A percentile compares a stretch with the other conserved stretches of the same genome.
phyloP scores from a whole-genome alignment of 1,140 invertebrate species.

The Drosophila malerkotliana region DNA sequence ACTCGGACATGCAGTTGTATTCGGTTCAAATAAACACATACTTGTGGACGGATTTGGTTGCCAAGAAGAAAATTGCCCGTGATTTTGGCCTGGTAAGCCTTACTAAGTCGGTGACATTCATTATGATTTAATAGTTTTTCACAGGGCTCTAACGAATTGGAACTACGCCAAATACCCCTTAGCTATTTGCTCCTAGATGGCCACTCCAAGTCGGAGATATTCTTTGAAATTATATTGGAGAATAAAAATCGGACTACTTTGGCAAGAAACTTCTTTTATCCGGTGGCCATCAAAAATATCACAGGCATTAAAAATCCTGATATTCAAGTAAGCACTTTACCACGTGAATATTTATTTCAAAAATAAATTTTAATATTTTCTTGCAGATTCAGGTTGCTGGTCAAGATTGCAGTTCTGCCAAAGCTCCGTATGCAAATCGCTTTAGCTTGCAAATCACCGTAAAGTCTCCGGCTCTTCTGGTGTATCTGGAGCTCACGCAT shows the following conservation, averaged over 20 bases:
- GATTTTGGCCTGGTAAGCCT: slow-evolving; percentile 51
- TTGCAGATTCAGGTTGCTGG: slow-evolving; percentile 46
- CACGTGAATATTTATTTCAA: not conserved
- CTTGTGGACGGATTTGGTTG: slow-evolving; percentile 62
- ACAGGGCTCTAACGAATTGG: slow-evolving; percentile 41
- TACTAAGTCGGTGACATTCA: not conserved
- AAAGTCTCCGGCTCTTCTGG: slow-evolving; percentile 63
- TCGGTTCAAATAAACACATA: slow-evolving; percentile 59
- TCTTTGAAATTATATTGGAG: slow-evolving; percentile 53
- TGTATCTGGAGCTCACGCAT: slow-evolving; percentile 77
- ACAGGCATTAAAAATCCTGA: slow-evolving; percentile 52
- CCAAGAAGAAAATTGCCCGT: slow-evolving; percentile 46
- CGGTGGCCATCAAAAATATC: slow-evolving; percentile 61
- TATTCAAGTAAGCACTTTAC: slow-evolving; percentile 19
- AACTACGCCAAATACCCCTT: slow-evolving; percentile 36
- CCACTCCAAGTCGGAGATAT: slow-evolving; percentile 45
- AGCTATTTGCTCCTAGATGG: slow-evolving; percentile 38
- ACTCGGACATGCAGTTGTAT: slow-evolving; percentile 28
- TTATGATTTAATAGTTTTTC: not conserved
- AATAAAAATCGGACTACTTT: slow-evolving; percentile 28
- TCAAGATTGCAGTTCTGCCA: slow-evolving; percentile 33
- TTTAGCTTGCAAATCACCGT: slow-evolving; percentile 70
- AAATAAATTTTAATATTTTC: not conserved
- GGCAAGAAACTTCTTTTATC: slow-evolving; percentile 59
- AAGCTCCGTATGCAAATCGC: slow-evolving; percentile 70